phyloP scores from a whole-genome alignment of 2,888 invertebrate genomes.

The Clitarchus hookeri region DNA sequence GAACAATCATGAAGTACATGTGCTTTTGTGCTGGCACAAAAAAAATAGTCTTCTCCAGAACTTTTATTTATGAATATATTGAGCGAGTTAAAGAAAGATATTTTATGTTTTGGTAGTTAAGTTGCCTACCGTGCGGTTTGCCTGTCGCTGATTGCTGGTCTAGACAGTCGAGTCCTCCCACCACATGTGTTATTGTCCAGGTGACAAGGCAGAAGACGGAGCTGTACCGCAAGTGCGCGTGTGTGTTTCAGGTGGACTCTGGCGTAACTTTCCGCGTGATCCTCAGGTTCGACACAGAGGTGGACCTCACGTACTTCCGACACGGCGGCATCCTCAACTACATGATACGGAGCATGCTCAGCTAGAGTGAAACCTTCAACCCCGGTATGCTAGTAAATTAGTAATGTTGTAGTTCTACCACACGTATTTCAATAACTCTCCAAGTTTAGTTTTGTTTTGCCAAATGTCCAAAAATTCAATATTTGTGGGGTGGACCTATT shows the following conservation, averaged over 20 bases:
- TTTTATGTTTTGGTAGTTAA: background rate
- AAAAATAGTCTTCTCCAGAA: too few species aligned
- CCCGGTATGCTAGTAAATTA: too few species aligned
- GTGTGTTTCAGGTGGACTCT: slow-evolving; percentile 59
- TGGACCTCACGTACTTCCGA: slow-evolving; percentile 71
- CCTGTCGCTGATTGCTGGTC: too few species aligned
- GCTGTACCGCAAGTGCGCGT: background rate
- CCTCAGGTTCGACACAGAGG: slow-evolving; percentile 50
- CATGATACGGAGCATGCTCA: slow-evolving; percentile 89
- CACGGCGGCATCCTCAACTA: slow-evolving; percentile 97
- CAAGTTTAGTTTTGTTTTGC: too few species aligned
- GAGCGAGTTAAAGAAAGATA: background rate
- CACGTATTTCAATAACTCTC: too few species aligned
- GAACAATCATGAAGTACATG: too few species aligned
- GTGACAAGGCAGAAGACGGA: background rate
- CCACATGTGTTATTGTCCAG: background rate
- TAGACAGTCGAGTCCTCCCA: background rate
- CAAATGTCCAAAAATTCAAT: too few species aligned
- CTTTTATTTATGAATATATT: background rate
- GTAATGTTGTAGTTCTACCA: too few species aligned
- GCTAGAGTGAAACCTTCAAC: slow-evolving; percentile 25
- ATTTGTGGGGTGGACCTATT: too few species aligned
- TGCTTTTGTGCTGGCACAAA: too few species aligned
- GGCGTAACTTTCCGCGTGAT: slow-evolving; percentile 75
- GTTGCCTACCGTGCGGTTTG: background rate